Conservation (phyloP, 2,888 invertebrate genomes). For the Euproctis similis region DNA sequence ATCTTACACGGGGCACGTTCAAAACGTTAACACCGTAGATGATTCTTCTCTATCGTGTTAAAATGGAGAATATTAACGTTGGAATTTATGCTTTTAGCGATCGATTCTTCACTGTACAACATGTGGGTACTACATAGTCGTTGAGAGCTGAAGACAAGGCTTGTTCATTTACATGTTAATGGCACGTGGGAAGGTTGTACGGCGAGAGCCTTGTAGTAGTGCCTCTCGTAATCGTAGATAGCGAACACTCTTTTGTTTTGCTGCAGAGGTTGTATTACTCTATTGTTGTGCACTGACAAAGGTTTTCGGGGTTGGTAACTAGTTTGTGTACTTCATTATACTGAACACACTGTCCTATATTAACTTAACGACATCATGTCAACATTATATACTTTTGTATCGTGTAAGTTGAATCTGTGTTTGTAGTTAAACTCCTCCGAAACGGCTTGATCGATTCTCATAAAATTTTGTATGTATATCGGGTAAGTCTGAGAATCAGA, state of each 20-base stretch:
- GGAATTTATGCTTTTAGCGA: slow-evolving; percentile 30
- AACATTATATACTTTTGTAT: too few species aligned
- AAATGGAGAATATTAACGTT: slow-evolving; percentile 18
- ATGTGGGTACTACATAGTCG: slow-evolving; percentile 33
- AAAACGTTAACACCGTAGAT: slow-evolving; percentile 1
- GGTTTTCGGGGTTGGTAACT: slow-evolving; percentile 8
- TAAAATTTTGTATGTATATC: too few species aligned
- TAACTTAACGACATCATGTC: too few species aligned
- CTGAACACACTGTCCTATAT: too few species aligned
- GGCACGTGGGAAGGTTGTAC: slow-evolving; percentile 13
- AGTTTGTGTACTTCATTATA: not conserved
- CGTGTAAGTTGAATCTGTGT: too few species aligned
- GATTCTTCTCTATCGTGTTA: slow-evolving; percentile 13
- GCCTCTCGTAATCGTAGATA: slow-evolving; percentile 23
- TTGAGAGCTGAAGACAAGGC: slow-evolving; percentile 36
- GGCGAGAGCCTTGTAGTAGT: slow-evolving; percentile 16
- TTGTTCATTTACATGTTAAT: slow-evolving; percentile 67
- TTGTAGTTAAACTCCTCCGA: too few species aligned
- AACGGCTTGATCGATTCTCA: too few species aligned
- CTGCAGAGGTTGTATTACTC: slow-evolving; percentile 23
- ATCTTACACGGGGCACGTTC: too few species aligned
- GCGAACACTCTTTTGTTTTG: slow-evolving; percentile 23
- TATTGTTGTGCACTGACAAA: slow-evolving; percentile 17
- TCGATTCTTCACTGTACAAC: slow-evolving; percentile 34
- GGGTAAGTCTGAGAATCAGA: too few species aligned